Evolutionary conservation across 2,113 vertebrate genomes (phyloP), one percentile per base, ranked within the genome.

Genomic region (Prunella himalayana): DNA sequence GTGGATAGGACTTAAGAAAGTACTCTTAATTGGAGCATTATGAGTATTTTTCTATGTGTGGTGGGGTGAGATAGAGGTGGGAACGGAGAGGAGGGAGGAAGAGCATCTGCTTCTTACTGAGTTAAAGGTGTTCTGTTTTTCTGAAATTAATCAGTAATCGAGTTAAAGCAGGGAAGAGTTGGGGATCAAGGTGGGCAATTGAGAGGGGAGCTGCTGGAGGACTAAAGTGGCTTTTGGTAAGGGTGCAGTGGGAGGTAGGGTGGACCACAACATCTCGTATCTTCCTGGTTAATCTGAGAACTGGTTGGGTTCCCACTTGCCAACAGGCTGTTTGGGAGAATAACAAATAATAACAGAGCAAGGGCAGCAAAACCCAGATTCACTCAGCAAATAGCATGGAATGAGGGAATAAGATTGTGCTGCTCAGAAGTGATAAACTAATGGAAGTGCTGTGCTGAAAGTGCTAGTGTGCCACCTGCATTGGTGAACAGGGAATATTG

Each of bases 371-470:
- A 47, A n/a, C 24, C 28, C 13, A 31, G 23, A 14, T 72, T 27
- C 4, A 6, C 7, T 88, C 5, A 1, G 2, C 0, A 4, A 20
- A 13, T 20, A 56, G 23, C 10, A 35, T 3, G 11, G 50, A 33
- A 51, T 44, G 33, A 25, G 35, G 23, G 9, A 66, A 8, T 54
- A n/a, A 31, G 19, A 8, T 28, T 39, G 23, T 4, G 2, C 33
- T 54, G 56, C 53, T 82, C 10, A 19, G 33, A 56, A 83, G 22
- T 41, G 17, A 31, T 70, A 9, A 75, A 50, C 23, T 69, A 13
- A 33, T 41, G 5, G n/a, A 44, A 18, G 14, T 47, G 27, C 41
- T 83, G 15, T 0, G 1, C 30, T 56, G 15, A 25, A 85, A 60
- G 19, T 66, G 27, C 28, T 45, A 24, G n/a, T 4, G 7, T 70